Base-by-base conservation (phyloP, 2,113 vertebrate genomes). In the Martes martes region DNA sequence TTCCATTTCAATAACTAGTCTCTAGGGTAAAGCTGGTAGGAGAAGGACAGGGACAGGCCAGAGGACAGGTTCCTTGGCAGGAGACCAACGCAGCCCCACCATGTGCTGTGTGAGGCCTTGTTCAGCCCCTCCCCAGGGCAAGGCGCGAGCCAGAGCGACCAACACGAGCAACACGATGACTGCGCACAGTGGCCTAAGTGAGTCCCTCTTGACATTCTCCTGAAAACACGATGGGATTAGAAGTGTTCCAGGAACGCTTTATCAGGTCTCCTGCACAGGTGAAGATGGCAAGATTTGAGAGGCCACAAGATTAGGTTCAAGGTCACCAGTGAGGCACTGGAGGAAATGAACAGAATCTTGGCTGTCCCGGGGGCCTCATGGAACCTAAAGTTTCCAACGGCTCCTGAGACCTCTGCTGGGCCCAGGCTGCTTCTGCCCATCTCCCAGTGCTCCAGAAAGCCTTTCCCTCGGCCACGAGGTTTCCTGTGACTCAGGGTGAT, bases 151-250 rank as follows among this genome's bases (percentile, higher is more conserved):
- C 26, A 11, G 10, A 45, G 36, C 6, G 1, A 26, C 15, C 52
- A 28, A 55, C 31, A 5, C 15, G 1, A 26, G 21, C 52, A 28
- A 55, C 31, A 5, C 15, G 23, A 28, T 7, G 55, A 31, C 36
- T 47, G 19, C 0, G 1, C 1, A 13, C 39, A 74, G 45, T 0
- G 0, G n/a, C 86, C 0, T 18, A 4, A 42, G 21, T 9, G 39
- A 33, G 23, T 71, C 15, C 26, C 19, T 4, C 36, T 11, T 11
- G 50, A 47, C 16, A 1, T 45, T 52, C 65, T 82, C 42, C 74
- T 88, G 39, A 57, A 59, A 76, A 14, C 24, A 42, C 19, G 21
- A 10, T 7, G 67, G 78, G 57, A 39, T 26, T 6, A 59, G 19
- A 21, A 55, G 57, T 14, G 14, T 57, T 28, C 79, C 59, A 18